Percentiles rank a stretch among this genome's conserved stretches.
These are phyloP conservation scores for Vulpes vulpes DNA, from an alignment of 2,113 vertebrate species.

Conservation along the genomic window DNA sequence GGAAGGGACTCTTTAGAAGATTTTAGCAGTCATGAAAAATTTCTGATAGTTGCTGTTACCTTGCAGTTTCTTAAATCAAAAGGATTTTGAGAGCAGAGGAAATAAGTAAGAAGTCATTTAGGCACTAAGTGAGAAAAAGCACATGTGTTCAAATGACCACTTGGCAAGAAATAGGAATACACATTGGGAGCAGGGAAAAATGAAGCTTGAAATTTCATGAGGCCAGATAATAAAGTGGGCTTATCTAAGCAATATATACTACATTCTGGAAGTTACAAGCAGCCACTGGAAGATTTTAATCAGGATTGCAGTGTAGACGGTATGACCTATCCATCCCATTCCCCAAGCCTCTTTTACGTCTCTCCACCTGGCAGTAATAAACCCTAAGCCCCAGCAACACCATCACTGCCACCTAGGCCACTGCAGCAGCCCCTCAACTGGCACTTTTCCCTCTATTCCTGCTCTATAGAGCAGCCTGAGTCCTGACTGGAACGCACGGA, in stretches of 20 bases:
- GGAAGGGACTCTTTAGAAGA: too few relatives aligned
- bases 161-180: neutral
- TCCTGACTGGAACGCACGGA: neutral
- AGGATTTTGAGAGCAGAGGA: neutral
- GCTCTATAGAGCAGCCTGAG: neutral
- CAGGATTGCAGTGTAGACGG: neutral
- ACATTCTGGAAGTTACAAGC: neutral
- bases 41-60: neutral
- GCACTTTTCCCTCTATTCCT: neutral
- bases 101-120: neutral
- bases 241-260: neutral
- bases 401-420: neutral
- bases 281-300: neutral
- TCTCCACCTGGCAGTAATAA: neutral
- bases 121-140: neutral
- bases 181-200: neutral
- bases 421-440: neutral
- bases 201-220: neutral
- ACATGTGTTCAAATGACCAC: neutral
- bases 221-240: neutral
- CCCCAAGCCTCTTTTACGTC: neutral
- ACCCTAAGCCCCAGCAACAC: neutral
- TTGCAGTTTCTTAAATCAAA: neutral
- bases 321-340: neutral
- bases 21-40: neutral